A percentile compares a stretch with the other conserved stretches of the same genome.
Evolutionary conservation across 2,113 vertebrate species (phyloP).

Genomic region (Muntiacus reevesi): DNA sequence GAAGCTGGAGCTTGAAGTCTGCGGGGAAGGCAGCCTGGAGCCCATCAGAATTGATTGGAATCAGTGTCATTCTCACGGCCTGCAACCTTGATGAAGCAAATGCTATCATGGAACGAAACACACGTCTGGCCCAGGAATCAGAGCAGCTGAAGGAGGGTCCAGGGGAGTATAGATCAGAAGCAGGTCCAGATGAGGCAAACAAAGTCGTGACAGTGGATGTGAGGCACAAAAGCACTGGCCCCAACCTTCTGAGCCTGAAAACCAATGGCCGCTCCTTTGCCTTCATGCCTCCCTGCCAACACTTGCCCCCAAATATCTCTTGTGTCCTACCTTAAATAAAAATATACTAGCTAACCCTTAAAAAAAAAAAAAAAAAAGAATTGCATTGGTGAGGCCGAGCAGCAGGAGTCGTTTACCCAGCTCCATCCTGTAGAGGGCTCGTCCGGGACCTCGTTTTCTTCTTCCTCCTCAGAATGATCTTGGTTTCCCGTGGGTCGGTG

Average conservation of each 20-base stretch:
- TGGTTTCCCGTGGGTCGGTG: too few species aligned
- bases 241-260: background rate
- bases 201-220: fast-evolving
- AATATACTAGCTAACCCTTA: background rate
- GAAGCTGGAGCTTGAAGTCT: background rate
- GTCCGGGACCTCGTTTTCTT: too few species aligned
- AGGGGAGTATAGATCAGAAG: background rate
- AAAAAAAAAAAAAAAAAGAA: too few species aligned
- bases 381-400: too few species aligned
- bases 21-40: background rate
- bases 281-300: background rate
- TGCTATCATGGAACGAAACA: background rate
- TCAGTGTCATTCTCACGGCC: background rate
- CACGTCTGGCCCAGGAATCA: background rate
- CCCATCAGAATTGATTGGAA: background rate
- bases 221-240: background rate
- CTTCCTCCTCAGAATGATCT: too few species aligned
- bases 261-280: background rate
- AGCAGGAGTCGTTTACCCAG: too few species aligned
- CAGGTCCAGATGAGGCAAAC: background rate
- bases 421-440: too few species aligned
- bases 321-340: background rate
- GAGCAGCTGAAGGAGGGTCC: background rate
- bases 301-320: background rate
- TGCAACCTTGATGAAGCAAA: background rate